Evolutionary conservation across 1,140 invertebrate species (phyloP).

Genomic region (Drosophila sulfurigaster): DNA sequence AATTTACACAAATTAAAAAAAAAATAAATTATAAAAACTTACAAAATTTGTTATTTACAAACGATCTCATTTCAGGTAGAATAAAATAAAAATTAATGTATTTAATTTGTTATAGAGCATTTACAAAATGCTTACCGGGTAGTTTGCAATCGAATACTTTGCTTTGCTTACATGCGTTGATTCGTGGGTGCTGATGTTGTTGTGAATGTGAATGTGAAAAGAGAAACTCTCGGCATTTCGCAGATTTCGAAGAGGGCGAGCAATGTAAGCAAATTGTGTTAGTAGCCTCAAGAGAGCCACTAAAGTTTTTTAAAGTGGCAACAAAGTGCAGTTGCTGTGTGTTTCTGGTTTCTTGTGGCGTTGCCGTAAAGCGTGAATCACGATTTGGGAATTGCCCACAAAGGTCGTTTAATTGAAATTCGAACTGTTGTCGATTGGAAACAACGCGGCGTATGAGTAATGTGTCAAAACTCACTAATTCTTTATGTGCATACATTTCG

Average conservation of each 20-base stretch:
- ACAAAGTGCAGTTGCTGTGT: conserved; percentile 27
- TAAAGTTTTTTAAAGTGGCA: not conserved
- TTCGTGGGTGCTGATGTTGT: not conserved
- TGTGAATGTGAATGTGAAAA: not conserved
- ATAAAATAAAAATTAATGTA: too few species aligned
- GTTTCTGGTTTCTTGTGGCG: conserved; percentile 2
- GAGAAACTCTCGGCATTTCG: not conserved
- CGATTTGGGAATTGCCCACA: conserved; percentile 27
- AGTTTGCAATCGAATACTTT: not conserved
- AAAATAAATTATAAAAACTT: too few species aligned
- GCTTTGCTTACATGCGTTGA: not conserved
- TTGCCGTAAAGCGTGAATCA: conserved; percentile 8
- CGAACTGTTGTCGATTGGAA: conserved; percentile 14
- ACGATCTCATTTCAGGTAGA: too few species aligned
- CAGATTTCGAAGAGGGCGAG: not conserved
- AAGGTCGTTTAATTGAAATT: not conserved
- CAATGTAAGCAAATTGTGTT: not conserved
- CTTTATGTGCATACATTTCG: not conserved
- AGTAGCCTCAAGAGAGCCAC: not conserved
- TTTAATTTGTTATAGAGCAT: too few species aligned
- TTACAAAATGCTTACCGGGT: too few species aligned
- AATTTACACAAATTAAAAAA: too few species aligned
- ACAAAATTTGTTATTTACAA: too few species aligned
- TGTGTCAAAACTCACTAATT: conserved; percentile 9
- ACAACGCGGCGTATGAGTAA: conserved; percentile 29